phyloP scores from a whole-genome alignment of 2,888 invertebrate genomes.

The Spilarctia lutea region DNA sequence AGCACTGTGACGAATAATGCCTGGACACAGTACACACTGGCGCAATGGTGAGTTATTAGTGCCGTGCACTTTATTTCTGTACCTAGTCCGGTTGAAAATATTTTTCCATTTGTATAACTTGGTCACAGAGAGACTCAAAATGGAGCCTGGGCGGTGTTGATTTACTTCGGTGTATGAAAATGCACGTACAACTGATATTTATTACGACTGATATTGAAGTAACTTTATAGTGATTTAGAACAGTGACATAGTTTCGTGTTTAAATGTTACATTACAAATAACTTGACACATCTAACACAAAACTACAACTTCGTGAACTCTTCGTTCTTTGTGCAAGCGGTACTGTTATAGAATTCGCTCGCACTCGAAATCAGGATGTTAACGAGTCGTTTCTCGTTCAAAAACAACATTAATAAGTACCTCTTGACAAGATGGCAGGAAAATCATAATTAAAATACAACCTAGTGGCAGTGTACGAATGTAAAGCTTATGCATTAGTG shows the following conservation, averaged over 20 bases:
- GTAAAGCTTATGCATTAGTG: too few relatives aligned
- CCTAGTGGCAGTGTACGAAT: too few relatives aligned
- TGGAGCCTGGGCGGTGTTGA: background rate
- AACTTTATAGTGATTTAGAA: background rate
- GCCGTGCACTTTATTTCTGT: constrained; percentile 4
- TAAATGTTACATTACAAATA: background rate
- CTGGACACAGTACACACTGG: constrained; percentile 34
- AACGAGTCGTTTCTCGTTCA: too few relatives aligned
- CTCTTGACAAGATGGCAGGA: too few relatives aligned
- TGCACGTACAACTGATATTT: background rate
- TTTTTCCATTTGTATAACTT: constrained; percentile 14
- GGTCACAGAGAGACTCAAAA: background rate
- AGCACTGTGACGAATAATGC: constrained; percentile 36
- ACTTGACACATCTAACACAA: background rate
- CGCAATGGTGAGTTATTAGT: constrained; percentile 58
- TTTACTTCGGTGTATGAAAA: background rate
- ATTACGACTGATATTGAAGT: background rate
- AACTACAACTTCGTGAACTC: too few relatives aligned
- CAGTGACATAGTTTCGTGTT: background rate
- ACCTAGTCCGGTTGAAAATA: constrained; percentile 1
- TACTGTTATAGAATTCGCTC: too few relatives aligned
- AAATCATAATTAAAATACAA: too few relatives aligned
- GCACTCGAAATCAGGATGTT: too few relatives aligned
- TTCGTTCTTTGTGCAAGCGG: too few relatives aligned
- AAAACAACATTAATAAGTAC: too few relatives aligned